Base-by-base conservation (phyloP, 2,797 vertebrate genomes). In the Natrix natrix region DNA sequence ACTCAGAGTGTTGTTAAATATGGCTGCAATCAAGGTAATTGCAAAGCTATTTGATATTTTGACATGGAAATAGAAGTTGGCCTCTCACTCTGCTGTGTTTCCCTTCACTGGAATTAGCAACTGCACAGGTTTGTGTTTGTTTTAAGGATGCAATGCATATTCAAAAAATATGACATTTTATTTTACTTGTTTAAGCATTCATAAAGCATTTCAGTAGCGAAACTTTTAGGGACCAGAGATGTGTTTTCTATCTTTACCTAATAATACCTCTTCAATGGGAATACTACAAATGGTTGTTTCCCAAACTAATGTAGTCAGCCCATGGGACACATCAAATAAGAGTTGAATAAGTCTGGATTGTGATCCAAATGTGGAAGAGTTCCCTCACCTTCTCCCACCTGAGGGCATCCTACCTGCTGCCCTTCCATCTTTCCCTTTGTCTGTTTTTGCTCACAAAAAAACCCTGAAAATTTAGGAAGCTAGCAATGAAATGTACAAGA, bases 61-160 rank as follows among this genome's bases (percentile, higher is more conserved):
- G 1, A 54, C 90, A 17, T 13, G 90, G 91, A 24, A 92, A 91
- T 56, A 28, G 28, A 61, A 93, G 93, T 95, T 24, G n/a, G 57
- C 88, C 61, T 87, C 61, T 89, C 52, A n/a, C 5, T 57, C 63
- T 89, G 28, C 20, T 78, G 4, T 26, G 11, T 43, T 93, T 90
- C 37, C 55, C 28, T 43, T 87, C 60, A 37, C 43, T 0, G 0
- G n/a, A 91, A 87, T 83, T 5, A 10, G 20, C 8, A 93, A 22
- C 90, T 89, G 26, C 26, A 2, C 7, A 54, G 56, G 55, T 10
- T 14, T 54, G 88, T 89, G 2, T 0, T 17, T 14, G 37, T 92
- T 89, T 5, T 0, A 1, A 12, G 26, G 37, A n/a, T 54, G 55
- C 7, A 69, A 24, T 48, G 16, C 11, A 87, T 87, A 37, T 57